Percentiles rank a stretch among this genome's conserved stretches.
These are phyloP conservation scores for Dryadula phaetusa DNA, from an alignment of 2,888 invertebrate genomes.

Conservation along the genomic window DNA sequence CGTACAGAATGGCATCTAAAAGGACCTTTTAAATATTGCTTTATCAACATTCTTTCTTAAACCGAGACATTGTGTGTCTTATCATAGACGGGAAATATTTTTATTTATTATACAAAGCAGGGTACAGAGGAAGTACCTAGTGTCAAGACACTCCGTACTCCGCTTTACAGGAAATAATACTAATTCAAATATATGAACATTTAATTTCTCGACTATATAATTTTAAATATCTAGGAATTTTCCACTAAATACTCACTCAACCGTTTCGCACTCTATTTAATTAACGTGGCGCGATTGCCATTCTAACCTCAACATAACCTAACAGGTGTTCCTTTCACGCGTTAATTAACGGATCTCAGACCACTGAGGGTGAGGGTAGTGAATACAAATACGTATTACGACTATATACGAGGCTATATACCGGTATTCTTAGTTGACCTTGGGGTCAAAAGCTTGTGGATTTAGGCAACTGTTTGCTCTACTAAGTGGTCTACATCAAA, in stretches of 20 bases:
- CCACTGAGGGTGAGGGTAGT: neutral
- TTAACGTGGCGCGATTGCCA: conserved; percentile 9
- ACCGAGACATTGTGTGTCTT: too few relatives aligned
- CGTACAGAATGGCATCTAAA: too few relatives aligned
- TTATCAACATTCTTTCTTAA: too few relatives aligned
- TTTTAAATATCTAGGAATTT: too few relatives aligned
- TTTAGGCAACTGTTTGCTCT: conserved; percentile 2
- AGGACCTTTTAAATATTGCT: too few relatives aligned
- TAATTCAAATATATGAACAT: too few relatives aligned
- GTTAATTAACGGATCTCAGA: conserved; percentile 17
- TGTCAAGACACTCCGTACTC: too few relatives aligned
- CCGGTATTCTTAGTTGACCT: neutral
- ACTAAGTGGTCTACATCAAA: neutral
- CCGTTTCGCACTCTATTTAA: conserved; percentile 11
- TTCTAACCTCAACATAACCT: conserved; percentile 13
- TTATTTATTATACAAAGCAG: too few relatives aligned
- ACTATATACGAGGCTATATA: neutral
- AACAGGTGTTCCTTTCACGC: conserved; percentile 17
- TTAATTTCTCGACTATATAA: too few relatives aligned
- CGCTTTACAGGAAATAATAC: too few relatives aligned
- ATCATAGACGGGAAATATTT: too few relatives aligned
- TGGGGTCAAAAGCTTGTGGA: neutral
- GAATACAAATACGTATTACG: conserved; percentile 11
- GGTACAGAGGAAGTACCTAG: too few relatives aligned
- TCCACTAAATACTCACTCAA: neutral